Evolutionary conservation across 2,888 invertebrate genomes (phyloP), one percentile per base, ranked within the genome.

Genomic region (Lasius fuliginosus): DNA sequence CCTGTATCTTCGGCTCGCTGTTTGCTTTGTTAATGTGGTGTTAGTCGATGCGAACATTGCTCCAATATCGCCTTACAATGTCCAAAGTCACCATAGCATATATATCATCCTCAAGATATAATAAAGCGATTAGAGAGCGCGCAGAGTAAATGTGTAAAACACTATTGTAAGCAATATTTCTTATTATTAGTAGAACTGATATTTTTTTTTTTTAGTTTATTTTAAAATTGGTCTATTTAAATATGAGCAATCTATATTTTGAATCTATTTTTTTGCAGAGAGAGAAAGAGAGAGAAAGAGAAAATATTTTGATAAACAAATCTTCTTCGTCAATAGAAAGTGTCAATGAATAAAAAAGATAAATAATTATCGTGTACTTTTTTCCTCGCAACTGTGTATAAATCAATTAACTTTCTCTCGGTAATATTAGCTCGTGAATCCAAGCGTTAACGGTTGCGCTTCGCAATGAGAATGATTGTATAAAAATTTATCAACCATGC

Each of bases 11-110:
- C 46, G 53, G 79, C 68, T 76, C 83, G 65, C 87, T 91, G 89
- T 92, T 92, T 91, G 91, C 86, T 90, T 90, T 90, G 90, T 91
- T 91, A 92, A 92, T 91, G 73, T 83, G 86, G 27, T 58, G 85
- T 69, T 73, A 62, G 73, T 49, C 58, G 82, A 60, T 76, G 62
- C 40, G 40, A 68, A 67, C 81, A 91, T 91, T 91, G 90, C 91
- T 68, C 84, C 75, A 53, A 64, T 42, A 89, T 81, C 76, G 85
- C 42, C 76, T 86, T 83, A 77, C 60, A 36, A 60, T 82, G 84
- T 88, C 71, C 60, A 58, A 49, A 76, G 64, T n/a, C 85, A 65
- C 60, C 65, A 30, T 60, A 56, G 12, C 36, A n/a, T 53, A 53
- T 53, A 53, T 62, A 68, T 68, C 68, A 56, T 27, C 68, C 74